Evolutionary conservation across 2,888 invertebrate genomes (phyloP).

Genomic region (Empis stercorea): DNA sequence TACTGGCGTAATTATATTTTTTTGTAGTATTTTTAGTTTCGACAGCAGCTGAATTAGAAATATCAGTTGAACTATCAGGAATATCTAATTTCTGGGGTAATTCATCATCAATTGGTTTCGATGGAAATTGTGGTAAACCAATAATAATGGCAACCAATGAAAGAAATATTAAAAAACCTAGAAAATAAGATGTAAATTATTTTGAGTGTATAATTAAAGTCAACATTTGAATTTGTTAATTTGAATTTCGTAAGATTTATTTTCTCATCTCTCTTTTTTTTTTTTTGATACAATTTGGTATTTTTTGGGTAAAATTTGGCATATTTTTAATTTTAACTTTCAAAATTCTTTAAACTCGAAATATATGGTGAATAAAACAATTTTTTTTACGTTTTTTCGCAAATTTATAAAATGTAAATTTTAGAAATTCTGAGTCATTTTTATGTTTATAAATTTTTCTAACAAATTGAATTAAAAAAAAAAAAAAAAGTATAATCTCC

Average conservation of each 20-base stretch:
- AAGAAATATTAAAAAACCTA: background rate
- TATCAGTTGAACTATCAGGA: background rate
- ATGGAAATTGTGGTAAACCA: background rate
- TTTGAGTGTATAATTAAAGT: too few relatives aligned
- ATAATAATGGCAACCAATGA: background rate
- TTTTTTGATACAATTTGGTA: too few relatives aligned
- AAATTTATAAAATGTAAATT: background rate
- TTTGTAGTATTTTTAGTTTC: background rate
- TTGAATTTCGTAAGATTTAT: too few relatives aligned
- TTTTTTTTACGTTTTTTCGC: background rate
- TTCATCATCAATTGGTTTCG: background rate
- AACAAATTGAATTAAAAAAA: background rate
- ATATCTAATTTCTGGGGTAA: background rate
- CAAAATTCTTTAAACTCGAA: too few relatives aligned
- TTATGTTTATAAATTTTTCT: background rate
- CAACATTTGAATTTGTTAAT: too few relatives aligned
- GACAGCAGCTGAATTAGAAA: background rate
- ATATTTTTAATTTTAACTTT: too few relatives aligned
- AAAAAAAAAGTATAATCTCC: too few relatives aligned
- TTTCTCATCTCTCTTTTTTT: too few relatives aligned
- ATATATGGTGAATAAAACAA: too few relatives aligned
- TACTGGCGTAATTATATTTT: conserved; percentile 23
- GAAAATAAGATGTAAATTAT: background rate
- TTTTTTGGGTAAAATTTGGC: too few relatives aligned
- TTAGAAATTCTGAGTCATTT: background rate